Percentiles rank a stretch among this genome's conserved stretches.
These are phyloP conservation scores for Tachysurus vachellii DNA, from an alignment of 2,113 vertebrate species.

Conservation along the genomic window DNA sequence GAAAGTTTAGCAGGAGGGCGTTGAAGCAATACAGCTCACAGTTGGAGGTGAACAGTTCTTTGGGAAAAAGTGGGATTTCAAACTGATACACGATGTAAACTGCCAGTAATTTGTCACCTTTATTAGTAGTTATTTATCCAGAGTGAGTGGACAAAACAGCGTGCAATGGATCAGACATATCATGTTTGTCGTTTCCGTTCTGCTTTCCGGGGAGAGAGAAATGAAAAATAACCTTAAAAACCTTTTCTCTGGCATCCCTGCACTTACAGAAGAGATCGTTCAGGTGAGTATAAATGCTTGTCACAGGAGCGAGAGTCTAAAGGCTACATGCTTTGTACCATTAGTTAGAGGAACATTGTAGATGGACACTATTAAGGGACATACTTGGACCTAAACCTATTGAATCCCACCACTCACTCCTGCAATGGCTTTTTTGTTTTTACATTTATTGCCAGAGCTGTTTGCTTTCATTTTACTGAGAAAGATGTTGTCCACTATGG, in stretches of 20 bases:
- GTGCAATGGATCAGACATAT: not conserved
- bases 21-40: constrained; percentile 26
- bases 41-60: constrained; percentile 10
- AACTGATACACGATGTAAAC: constrained; percentile 10
- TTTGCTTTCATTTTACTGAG: not conserved
- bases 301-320: not conserved
- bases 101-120: constrained; percentile 28
- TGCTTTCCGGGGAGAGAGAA: not conserved
- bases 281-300: not conserved
- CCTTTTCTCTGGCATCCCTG: not conserved
- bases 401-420: not conserved
- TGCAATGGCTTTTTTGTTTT: not conserved
- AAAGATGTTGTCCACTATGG: not conserved
- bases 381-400: constrained; percentile 2
- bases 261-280: not conserved
- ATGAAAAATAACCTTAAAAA: not conserved
- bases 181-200: not conserved
- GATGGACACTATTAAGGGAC: not conserved
- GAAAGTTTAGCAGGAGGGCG: constrained; percentile 10
- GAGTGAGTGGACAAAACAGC: constrained; percentile 3
- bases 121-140: constrained; percentile 37
- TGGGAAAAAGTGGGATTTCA: constrained; percentile 14
- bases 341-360: not conserved
- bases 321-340: not conserved
- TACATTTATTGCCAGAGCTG: not conserved